Base-by-base conservation (phyloP, 1,140 invertebrate genomes). In the Zaprionus lachaisei region DNA sequence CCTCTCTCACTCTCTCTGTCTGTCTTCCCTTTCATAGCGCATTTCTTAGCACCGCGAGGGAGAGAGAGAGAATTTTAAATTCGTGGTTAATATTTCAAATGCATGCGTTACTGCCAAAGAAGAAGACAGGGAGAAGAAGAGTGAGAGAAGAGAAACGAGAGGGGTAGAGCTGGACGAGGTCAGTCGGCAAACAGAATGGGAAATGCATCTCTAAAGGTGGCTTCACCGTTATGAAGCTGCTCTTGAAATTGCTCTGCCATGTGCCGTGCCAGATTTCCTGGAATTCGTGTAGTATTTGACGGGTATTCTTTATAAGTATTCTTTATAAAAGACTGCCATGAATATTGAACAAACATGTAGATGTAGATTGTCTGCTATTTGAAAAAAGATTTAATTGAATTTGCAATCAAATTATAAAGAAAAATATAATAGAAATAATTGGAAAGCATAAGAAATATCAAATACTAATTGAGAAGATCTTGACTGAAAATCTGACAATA, bases 61-160 rank as follows among this genome's bases (percentile, higher is more conserved):
- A 51, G 47, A 5, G 71, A 69, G 31, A 75, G 73, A 57, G 73
- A 60, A 72, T 76, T 65, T 60, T 22, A 66, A 76, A 76, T 76
- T 72, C 60, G 73, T 61, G 73, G 73, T 60, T 70, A 62, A 34
- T 72, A 64, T 75, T 74, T 49, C 31, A 55, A 62, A 74, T 74
- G 66, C 72, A 74, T 57, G 72, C 72, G 57, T 74, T 62, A 31
- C 66, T 12, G 7, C 65, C 49, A 44, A 41, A 62, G 47, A 17
- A 49, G 5, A 1, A 55, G 24, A 12, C n/a, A 12, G 60, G 5
- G 14, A 20, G 9, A 24, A 14, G 24, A 5, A 20, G 17, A 31
- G 20, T 15, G 47, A n/a, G 17, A 22, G 22, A n/a, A 22, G 2
- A 61, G 11, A 24, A 55, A 31, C 37, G 41, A 12, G 15, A 14